Evolutionary conservation across 2,888 invertebrate species (phyloP).

Genomic region (Drosophila sordidapex): DNA sequence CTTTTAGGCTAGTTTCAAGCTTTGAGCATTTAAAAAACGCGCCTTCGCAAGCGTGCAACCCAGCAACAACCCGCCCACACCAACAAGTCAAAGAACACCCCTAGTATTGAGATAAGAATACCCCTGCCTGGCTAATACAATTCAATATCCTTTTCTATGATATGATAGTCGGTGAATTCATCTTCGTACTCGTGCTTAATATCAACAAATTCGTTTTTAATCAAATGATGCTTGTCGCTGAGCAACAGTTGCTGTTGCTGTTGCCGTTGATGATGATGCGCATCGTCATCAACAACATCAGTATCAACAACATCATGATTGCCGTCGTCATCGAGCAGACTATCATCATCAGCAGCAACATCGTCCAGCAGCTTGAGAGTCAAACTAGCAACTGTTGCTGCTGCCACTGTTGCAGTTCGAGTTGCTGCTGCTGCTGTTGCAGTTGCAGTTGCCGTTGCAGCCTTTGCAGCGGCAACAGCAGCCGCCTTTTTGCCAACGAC

Average conservation of each 20-base stretch:
- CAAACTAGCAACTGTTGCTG: constrained; percentile 14
- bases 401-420: constrained; percentile 6
- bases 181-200: constrained; percentile 67
- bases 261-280: constrained; percentile 24
- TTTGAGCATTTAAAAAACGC: constrained; percentile 30
- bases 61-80: constrained; percentile 1
- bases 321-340: constrained; percentile 60
- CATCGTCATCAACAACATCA: constrained; percentile 61
- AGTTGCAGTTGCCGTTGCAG: constrained; percentile 27
- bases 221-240: constrained; percentile 43
- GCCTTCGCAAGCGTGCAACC: background rate
- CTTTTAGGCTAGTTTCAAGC: constrained; percentile 6
- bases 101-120: constrained; percentile 1
- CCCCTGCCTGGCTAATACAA: constrained; percentile 51
- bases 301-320: constrained; percentile 45
- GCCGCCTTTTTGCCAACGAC: constrained; percentile 56
- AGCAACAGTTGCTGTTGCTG: constrained; percentile 48
- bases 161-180: constrained; percentile 60
- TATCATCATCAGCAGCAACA: constrained; percentile 69
- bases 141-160: constrained; percentile 76
- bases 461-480: constrained; percentile 47
- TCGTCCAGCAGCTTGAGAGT: constrained; percentile 55
- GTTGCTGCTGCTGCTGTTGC: constrained; percentile 2
- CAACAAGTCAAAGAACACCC: background rate
- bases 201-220: constrained; percentile 64